Conservation (phyloP, 2,113 vertebrate genomes). For the Jaculus jaculus region DNA sequence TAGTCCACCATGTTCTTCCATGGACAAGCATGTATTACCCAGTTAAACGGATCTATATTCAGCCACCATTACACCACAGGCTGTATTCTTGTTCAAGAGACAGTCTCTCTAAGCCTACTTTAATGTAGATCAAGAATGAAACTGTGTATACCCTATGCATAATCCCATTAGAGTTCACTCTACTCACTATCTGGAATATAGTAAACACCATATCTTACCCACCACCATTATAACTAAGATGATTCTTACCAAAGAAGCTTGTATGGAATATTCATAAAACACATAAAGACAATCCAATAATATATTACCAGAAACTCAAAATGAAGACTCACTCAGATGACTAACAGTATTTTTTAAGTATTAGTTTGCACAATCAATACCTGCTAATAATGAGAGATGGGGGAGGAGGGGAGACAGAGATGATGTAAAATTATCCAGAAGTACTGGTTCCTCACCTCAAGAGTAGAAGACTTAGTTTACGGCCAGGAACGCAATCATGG, state of each 20-base stretch:
- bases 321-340: not conserved
- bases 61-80: not conserved
- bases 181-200: not conserved
- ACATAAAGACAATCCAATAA: not conserved
- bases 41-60: not conserved
- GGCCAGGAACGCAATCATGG: not conserved
- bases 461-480: conserved; percentile 2
- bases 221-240: not conserved
- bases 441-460: not conserved
- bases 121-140: conserved; percentile 34
- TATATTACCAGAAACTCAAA: not conserved
- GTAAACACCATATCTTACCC: not conserved
- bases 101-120: not conserved
- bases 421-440: not conserved
- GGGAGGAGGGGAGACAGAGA: not conserved
- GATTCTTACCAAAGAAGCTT: not conserved
- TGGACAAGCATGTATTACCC: not conserved
- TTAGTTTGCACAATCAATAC: not conserved
- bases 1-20: not conserved
- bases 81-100: not conserved
- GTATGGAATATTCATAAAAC: not conserved
- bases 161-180: not conserved
- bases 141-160: not conserved
- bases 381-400: not conserved
- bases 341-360: not conserved